Evolutionary conservation across 1,140 invertebrate genomes (phyloP).

Genomic region (Panulirus ornatus): DNA sequence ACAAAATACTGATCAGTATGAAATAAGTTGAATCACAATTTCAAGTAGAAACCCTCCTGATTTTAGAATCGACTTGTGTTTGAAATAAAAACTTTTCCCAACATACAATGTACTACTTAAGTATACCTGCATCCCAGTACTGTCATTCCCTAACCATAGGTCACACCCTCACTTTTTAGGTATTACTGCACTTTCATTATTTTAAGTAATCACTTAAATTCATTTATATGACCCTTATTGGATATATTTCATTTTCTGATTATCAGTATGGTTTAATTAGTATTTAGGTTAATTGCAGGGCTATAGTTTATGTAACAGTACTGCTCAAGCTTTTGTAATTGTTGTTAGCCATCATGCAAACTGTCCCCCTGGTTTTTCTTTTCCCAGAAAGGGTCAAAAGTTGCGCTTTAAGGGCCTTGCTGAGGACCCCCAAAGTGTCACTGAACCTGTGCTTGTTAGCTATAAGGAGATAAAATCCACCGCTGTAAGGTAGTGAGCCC

Average conservation of each 20-base stretch:
- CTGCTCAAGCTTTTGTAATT: constrained; percentile 38
- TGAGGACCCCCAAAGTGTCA: constrained; percentile 66
- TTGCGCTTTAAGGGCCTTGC: constrained; percentile 71
- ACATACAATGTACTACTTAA: too few species aligned
- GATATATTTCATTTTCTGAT: constrained; percentile 1
- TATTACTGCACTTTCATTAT: not conserved
- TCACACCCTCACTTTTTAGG: not conserved
- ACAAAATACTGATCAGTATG: too few species aligned
- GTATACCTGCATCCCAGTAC: not conserved
- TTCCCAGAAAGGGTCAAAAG: constrained; percentile 72
- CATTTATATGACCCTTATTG: constrained; percentile 1
- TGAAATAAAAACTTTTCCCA: too few species aligned
- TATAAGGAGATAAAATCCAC: constrained; percentile 71
- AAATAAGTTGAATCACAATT: too few species aligned
- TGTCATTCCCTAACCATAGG: not conserved
- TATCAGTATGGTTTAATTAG: not conserved
- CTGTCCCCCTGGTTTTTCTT: constrained; percentile 36
- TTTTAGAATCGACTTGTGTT: too few species aligned
- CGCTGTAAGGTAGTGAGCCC: constrained; percentile 64
- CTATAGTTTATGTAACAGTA: constrained; percentile 24
- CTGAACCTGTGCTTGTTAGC: constrained; percentile 69
- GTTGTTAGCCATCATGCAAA: constrained; percentile 49
- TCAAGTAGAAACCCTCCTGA: too few species aligned
- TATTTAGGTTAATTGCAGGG: not conserved
- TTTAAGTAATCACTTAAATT: not conserved